These are phyloP conservation scores for Kuschelorhynchus macadamiae DNA, from an alignment of 2,888 invertebrate genomes.

Conservation along the genomic window DNA sequence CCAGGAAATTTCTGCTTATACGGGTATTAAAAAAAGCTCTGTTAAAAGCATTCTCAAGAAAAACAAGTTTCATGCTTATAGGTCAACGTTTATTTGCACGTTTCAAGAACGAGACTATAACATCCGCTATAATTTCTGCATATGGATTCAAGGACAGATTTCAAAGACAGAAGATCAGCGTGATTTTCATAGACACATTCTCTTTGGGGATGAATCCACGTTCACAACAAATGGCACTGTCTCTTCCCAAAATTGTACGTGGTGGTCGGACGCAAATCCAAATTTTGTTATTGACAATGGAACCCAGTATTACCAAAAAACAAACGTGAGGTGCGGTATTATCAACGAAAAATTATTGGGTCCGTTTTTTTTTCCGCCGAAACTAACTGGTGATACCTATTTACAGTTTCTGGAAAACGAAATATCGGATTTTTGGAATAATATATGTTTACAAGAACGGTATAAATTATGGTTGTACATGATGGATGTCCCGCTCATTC, in stretches of 20 bases:
- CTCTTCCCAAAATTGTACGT: constrained; percentile 17
- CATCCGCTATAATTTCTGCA: constrained; percentile 23
- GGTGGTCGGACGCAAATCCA: constrained; percentile 19
- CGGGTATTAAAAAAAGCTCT: too few species aligned
- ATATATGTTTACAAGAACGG: constrained; percentile 1
- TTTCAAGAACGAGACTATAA: too few species aligned
- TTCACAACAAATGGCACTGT: constrained; percentile 34
- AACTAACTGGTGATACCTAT: constrained; percentile 11
- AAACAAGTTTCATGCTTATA: too few species aligned
- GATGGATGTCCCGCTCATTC: constrained; percentile 27
- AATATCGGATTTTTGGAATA: constrained; percentile 3
- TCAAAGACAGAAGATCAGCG: constrained; percentile 28
- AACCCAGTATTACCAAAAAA: constrained; percentile 6
- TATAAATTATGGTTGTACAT: constrained; percentile 22
- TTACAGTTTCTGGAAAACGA: constrained; percentile 16
- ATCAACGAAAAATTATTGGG: constrained; percentile 16
- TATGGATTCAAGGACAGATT: constrained; percentile 34
- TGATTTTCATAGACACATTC: constrained; percentile 26
- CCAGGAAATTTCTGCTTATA: too few species aligned
- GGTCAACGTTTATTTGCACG: too few species aligned
- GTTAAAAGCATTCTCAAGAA: too few species aligned
- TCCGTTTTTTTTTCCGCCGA: constrained; percentile 10
- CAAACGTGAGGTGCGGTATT: constrained; percentile 27
- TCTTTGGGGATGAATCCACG: constrained; percentile 25
- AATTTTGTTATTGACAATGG: constrained; percentile 17